These are phyloP conservation scores for Lycodopsis pacificus DNA, from an alignment of 2,797 vertebrate genomes.

Conservation along the genomic window DNA sequence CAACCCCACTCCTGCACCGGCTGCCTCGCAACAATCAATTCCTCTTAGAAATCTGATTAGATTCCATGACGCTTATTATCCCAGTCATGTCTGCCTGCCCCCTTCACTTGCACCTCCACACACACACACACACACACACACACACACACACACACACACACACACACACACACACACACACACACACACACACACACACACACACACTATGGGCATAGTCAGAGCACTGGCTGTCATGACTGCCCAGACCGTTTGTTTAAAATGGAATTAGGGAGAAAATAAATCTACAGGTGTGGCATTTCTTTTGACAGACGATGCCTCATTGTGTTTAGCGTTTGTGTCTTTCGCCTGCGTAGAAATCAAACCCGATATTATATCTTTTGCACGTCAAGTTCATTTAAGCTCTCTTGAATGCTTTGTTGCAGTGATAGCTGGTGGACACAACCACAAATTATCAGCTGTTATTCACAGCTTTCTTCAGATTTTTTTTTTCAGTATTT, in stretches of 20 bases:
- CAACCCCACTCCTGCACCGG: constrained; percentile 96
- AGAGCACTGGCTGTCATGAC: constrained; percentile 61
- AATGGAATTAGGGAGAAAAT: constrained; percentile 94
- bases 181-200: constrained; percentile 23
- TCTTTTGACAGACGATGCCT: constrained; percentile 84
- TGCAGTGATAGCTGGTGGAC: constrained; percentile 18
- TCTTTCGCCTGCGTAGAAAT: constrained; percentile 17
- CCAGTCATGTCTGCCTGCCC: constrained; percentile 95
- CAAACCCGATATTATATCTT: constrained; percentile 2
- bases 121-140: constrained; percentile 30
- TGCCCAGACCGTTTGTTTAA: constrained; percentile 93
- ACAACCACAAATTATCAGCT: constrained; percentile 25
- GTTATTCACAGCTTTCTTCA: constrained; percentile 21
- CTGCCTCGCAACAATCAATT: constrained; percentile 99
- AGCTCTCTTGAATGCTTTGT: background rate
- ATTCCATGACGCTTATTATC: constrained; percentile 99
- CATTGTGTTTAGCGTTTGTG: constrained; percentile 38
- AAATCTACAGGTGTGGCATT: constrained; percentile 96
- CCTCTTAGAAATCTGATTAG: constrained; percentile 99
- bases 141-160: constrained; percentile 12
- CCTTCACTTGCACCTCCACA: constrained; percentile 82
- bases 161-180: constrained; percentile 32
- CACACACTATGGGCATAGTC: constrained; percentile 43
- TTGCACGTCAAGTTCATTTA: constrained; percentile 11
- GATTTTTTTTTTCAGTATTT: constrained; percentile 30